Base-by-base conservation (phyloP, 2,888 invertebrate genomes). In the Xylota segnis region DNA sequence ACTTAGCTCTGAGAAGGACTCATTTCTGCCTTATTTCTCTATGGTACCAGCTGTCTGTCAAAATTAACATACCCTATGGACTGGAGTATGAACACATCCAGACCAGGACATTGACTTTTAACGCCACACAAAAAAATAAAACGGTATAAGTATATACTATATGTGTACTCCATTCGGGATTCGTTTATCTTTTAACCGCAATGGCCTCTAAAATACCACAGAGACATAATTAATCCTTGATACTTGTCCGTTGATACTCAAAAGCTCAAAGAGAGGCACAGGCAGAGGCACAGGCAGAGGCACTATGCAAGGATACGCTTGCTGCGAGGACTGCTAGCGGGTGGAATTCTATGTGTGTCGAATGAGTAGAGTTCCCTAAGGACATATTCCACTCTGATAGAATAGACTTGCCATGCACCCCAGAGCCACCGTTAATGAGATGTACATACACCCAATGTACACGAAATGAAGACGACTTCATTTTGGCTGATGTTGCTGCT, bases 141-240 rank as follows among this genome's bases (percentile, higher is more conserved):
- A n/a, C n/a, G n/a, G n/a, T n/a, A n/a, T n/a, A n/a, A n/a, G n/a
- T n/a, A n/a, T n/a, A n/a, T n/a, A n/a, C n/a, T 45, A 59, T 23
- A 23, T 23, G 3, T 23, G 23, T 23, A 23, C 23, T 68, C 63
- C 40, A 45, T 83, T 63, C 56, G 34, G 68, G 50, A 54, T 65
- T 59, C 66, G 47, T 82, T 77, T 72, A 72, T 78, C 56, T 82
- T 76, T 34, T 34, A 54, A 40, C 76, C 86, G 72, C 82, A 86
- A 86, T 77, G 82, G 82, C 82, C 76, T 82, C 76, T 77, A 72
- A 82, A 86, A 83, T 77, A 23, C 86, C 82, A 86, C 82, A 86
- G 72, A 86, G 82, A 81, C 82, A 86, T 86, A 86, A 86, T 86
- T 86, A 86, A 82, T 86, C 86, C 82, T 72, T 82, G 82, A 81